phyloP scores from a whole-genome alignment of 2,113 vertebrate genomes.

The Phycodurus eques region DNA sequence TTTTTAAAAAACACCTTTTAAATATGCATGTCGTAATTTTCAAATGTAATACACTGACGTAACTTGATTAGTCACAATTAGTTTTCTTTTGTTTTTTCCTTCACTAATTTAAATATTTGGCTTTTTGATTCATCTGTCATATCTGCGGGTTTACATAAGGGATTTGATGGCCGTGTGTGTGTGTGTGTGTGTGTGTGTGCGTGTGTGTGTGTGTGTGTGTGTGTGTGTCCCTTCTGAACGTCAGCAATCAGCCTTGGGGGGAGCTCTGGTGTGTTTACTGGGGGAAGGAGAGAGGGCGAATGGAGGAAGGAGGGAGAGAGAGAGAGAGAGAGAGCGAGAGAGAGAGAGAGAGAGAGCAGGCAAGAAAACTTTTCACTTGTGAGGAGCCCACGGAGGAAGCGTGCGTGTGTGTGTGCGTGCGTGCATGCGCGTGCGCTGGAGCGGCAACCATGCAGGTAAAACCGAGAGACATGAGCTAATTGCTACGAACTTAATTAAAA shows the following conservation, averaged over 20 bases:
- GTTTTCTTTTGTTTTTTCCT: too few relatives aligned
- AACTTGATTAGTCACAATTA: neutral
- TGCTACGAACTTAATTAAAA: slow-evolving; percentile 78
- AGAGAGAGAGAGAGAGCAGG: slow-evolving; percentile 46
- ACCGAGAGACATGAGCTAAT: slow-evolving; percentile 72
- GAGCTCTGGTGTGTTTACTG: slow-evolving; percentile 80
- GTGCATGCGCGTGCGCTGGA: slow-evolving; percentile 65
- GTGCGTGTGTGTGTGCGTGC: slow-evolving; percentile 60
- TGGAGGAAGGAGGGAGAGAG: slow-evolving; percentile 60
- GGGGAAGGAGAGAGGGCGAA: slow-evolving; percentile 59
- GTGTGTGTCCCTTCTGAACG: slow-evolving; percentile 60
- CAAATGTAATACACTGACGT: neutral
- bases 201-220: slow-evolving; percentile 44
- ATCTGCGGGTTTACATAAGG: slow-evolving; percentile 56
- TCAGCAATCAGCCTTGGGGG: slow-evolving; percentile 76
- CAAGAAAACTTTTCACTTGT: slow-evolving; percentile 80
- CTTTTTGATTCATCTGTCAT: neutral
- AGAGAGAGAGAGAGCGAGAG: slow-evolving; percentile 30
- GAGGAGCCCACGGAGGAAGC: slow-evolving; percentile 74
- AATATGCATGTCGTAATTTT: neutral
- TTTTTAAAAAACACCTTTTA: slow-evolving; percentile 9
- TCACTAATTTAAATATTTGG: neutral
- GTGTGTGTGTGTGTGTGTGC: slow-evolving; percentile 34
- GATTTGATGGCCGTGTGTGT: slow-evolving; percentile 47
- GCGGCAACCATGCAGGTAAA: slow-evolving; percentile 81